A percentile compares a stretch with the other conserved stretches of the same genome.
Evolutionary conservation across 2,888 invertebrate genomes (phyloP).

Genomic region (Pseudanteris insignis): DNA sequence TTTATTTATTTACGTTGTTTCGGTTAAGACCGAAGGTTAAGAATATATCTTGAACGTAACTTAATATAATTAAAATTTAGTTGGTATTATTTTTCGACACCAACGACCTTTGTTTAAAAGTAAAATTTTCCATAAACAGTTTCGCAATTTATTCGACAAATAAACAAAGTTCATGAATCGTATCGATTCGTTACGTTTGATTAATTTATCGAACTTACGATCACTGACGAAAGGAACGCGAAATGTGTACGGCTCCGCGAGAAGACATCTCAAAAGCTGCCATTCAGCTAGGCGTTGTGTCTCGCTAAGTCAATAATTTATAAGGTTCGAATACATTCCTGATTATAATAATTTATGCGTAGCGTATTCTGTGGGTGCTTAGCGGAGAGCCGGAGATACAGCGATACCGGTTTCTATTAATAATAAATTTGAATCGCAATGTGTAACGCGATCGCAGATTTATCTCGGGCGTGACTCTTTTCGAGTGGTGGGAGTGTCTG

Average conservation of each 20-base stretch:
- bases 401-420: constrained; percentile 60
- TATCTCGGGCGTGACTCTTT: constrained; percentile 52
- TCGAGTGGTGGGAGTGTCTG: constrained; percentile 46
- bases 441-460: constrained; percentile 53
- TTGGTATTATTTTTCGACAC: too few species aligned
- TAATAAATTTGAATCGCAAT: constrained; percentile 61
- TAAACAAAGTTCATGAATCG: constrained; percentile 27
- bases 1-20: too few species aligned
- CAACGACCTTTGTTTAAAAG: too few species aligned
- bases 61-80: too few species aligned
- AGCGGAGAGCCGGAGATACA: constrained; percentile 41
- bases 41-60: too few species aligned
- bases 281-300: constrained; percentile 43
- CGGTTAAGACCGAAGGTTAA: too few species aligned
- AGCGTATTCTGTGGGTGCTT: constrained; percentile 44
- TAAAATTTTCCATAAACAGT: too few species aligned
- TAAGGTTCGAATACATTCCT: constrained; percentile 56
- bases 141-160: too few species aligned
- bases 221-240: constrained; percentile 24
- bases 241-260: constrained; percentile 10
- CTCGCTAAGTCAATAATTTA: constrained; percentile 54
- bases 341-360: constrained; percentile 61
- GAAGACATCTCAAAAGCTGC: constrained; percentile 42
- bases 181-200: constrained; percentile 29
- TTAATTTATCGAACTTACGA: constrained; percentile 34